Base-by-base conservation (phyloP, 2,113 vertebrate species). In the Phycodurus eques region DNA sequence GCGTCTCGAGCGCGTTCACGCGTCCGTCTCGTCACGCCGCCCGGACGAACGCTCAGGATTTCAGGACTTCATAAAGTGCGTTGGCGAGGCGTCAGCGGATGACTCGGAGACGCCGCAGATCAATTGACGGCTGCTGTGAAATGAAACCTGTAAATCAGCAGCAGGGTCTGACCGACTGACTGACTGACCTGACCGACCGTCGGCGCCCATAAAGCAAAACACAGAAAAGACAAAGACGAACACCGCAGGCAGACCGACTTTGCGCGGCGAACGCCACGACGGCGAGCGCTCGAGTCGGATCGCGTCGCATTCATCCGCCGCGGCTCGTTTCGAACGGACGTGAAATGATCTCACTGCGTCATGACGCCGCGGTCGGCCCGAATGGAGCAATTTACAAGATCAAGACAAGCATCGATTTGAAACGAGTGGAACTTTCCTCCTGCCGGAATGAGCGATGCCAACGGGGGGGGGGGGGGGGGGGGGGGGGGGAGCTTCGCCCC, bases 61-160 rank as follows among this genome's bases (percentile, higher is more conserved):
- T n/a, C 44, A 44, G 42, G 42, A 65, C 63, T 65, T 65, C 12
- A 65, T 65, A n/a, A 44, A 44, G 39, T 19, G 39, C 22, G 63
- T 20, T 42, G 6, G 63, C 2, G 63, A 42, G 35, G 63, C 15
- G 9, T 61, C 33, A 31, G 31, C 35, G 63, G 15, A 20, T 22
- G 64, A 64, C 43, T 20, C 17, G 27, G 10, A 27, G 22, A 67
- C 63, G n/a, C 35, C 8, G 62, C 2, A 5, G 62, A 43, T 20
- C 43, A 67, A 49, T 49, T 67, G 49, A 49, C 14, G 14, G 44
- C 11, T n/a, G 12, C 43, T 17, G 43, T 15, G 42, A 67, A 49
- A 49, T 67, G 44, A 67, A 49, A 49, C 39, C 14, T 31, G 65
- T 67, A 49, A 67, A 67, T 67, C 44, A 10, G 65, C 19, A 14